Conservation (phyloP, 2,888 invertebrate genomes). For the Parascotia fuliginaria region DNA sequence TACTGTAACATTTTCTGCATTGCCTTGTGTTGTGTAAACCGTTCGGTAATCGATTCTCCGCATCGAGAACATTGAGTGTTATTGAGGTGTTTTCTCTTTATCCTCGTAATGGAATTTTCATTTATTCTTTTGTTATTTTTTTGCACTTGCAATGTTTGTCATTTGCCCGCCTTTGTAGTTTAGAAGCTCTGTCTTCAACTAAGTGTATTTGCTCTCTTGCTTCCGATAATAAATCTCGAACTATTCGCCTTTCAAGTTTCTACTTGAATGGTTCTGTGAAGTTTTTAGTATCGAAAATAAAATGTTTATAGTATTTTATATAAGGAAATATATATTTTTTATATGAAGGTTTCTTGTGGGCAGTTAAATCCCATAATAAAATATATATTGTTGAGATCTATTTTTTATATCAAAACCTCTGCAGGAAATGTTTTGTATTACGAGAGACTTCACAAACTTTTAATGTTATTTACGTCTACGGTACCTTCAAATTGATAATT, state of each 20-base stretch:
- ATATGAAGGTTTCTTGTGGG: neutral
- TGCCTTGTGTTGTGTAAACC: conserved; percentile 47
- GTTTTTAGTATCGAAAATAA: neutral
- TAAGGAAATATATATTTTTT: neutral
- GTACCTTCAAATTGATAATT: no score
- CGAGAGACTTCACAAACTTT: no score
- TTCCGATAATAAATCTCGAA: conserved; percentile 21
- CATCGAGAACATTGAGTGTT: conserved; percentile 44
- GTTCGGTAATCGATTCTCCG: conserved; percentile 50
- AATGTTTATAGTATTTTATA: neutral
- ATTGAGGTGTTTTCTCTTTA: conserved; percentile 55
- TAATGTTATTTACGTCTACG: no score
- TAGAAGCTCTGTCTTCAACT: conserved; percentile 12
- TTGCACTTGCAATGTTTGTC: conserved; percentile 32
- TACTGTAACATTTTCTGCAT: conserved; percentile 40
- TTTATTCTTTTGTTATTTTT: conserved; percentile 49
- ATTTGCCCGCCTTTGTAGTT: conserved; percentile 26
- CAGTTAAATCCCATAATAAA: no score
- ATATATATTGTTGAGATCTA: no score
- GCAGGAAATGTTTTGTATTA: no score
- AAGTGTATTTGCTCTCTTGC: conserved; percentile 30
- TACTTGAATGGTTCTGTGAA: neutral
- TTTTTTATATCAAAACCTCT: no score
- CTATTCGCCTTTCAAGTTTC: conserved; percentile 2
- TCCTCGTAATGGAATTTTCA: conserved; percentile 56